A percentile compares a stretch with the other conserved stretches of the same genome.
These are phyloP conservation scores for Coenonympha arcania DNA, from an alignment of 2,888 invertebrate genomes.

Conservation along the genomic window DNA sequence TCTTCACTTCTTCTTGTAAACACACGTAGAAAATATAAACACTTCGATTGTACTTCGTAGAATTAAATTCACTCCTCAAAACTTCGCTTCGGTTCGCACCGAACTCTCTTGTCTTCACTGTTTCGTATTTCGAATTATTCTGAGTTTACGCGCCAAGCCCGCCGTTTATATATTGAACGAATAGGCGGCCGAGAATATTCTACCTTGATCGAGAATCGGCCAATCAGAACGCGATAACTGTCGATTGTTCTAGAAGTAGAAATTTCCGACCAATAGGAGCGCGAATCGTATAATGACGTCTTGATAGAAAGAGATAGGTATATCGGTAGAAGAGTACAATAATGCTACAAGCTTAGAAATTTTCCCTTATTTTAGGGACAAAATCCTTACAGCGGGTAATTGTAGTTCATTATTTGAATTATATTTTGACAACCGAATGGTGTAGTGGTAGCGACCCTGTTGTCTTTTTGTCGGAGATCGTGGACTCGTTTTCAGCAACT, in stretches of 20 bases:
- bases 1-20: slow-evolving; percentile 25
- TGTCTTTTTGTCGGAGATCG: too few relatives aligned
- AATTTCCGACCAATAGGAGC: slow-evolving; percentile 37
- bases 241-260: slow-evolving; percentile 42
- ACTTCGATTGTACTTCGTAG: slow-evolving; percentile 14
- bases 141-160: slow-evolving; percentile 46
- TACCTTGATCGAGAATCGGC: slow-evolving; percentile 34
- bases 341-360: slow-evolving; percentile 6
- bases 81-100: slow-evolving; percentile 41
- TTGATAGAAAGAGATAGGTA: slow-evolving; percentile 27
- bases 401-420: too few relatives aligned
- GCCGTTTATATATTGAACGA: slow-evolving; percentile 46
- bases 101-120: slow-evolving; percentile 41
- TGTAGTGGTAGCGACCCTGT: too few relatives aligned
- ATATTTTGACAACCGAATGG: too few relatives aligned
- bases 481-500: too few relatives aligned
- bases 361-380: slow-evolving; percentile 4
- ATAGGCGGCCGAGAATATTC: slow-evolving; percentile 45
- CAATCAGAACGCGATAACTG: slow-evolving; percentile 36
- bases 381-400: too few relatives aligned
- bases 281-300: slow-evolving; percentile 12
- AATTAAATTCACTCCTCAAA: slow-evolving; percentile 28
- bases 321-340: slow-evolving; percentile 5
- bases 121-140: slow-evolving; percentile 53
- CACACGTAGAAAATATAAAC: slow-evolving; percentile 22